These are phyloP conservation scores for Drepanosiphum platanoidis DNA, from an alignment of 2,888 invertebrate species.

Conservation along the genomic window DNA sequence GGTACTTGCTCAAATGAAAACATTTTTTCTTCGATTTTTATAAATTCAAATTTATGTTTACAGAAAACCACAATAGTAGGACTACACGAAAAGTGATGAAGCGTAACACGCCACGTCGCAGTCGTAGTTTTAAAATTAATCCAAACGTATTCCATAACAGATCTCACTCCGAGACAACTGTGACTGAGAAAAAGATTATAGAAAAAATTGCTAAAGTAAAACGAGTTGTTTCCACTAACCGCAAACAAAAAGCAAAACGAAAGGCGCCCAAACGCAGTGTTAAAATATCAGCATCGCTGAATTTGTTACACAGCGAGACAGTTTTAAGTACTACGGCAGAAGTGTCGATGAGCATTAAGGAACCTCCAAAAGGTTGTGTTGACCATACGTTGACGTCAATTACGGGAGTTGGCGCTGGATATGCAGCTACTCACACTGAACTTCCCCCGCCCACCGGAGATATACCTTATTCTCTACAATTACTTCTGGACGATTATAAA, in stretches of 20 bases:
- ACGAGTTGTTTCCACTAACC: conserved; percentile 65
- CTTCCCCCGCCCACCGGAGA: conserved; percentile 80
- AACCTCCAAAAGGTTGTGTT: conserved; percentile 90
- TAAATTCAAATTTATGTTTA: background rate
- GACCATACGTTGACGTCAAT: conserved; percentile 88
- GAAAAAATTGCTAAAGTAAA: conserved; percentile 63
- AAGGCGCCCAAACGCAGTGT: conserved; percentile 45
- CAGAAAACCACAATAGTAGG: conserved; percentile 36
- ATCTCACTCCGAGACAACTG: conserved; percentile 42
- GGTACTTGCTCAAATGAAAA: conserved; percentile 6
- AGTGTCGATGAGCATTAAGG: conserved; percentile 74
- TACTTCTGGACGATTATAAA: conserved; percentile 84
- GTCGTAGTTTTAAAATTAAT: conserved; percentile 56
- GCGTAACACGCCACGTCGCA: conserved; percentile 54
- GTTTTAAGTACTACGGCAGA: conserved; percentile 81
- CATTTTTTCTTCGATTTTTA: conserved; percentile 5
- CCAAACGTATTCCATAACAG: conserved; percentile 2
- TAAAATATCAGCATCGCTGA: conserved; percentile 69
- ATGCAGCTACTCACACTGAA: conserved; percentile 75
- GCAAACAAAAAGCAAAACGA: conserved; percentile 71
- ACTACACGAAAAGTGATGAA: conserved; percentile 54
- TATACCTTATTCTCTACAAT: conserved; percentile 87
- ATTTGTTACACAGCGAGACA: conserved; percentile 88
- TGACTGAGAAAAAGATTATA: conserved; percentile 39
- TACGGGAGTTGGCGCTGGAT: conserved; percentile 75